Base-by-base conservation (phyloP, 1,140 invertebrate species). In the Ganaspis sp. region DNA sequence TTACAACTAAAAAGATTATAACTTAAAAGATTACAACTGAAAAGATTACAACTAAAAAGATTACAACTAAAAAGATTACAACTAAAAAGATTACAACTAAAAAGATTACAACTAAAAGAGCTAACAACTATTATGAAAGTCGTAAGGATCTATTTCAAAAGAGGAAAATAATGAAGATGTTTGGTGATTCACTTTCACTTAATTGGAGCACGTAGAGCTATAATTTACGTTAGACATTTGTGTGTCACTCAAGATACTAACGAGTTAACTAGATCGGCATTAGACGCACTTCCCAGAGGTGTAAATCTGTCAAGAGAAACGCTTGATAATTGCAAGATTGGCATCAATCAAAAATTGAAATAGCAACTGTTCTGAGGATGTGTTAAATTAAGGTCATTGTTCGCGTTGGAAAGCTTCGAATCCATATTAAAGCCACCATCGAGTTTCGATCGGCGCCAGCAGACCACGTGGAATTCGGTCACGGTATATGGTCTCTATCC, bases 201-300 rank as follows among this genome's bases (percentile, higher is more conserved):
- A n/a, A 49, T 49, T 49, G 45, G 45, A 49, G 45, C 45, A 49
- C 45, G 45, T 49, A n/a, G 45, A n/a, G 15, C 45, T 49, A 49
- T 49, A 49, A 49, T 49, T 49, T 17, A 49, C 45, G 45, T 49
- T 49, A 49, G 45, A 49, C 45, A 49, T 49, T 49, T 49, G 45
- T 49, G 45, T 49, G 45, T 15, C 45, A 49, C 45, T 49, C 45
- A n/a, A 49, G 45, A n/a, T n/a, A 49, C 45, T 49, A 49, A 49
- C 15, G 45, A 49, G 45, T 49, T 49, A 49, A 49, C 45, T 49
- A 49, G 45, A 49, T 49, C 45, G 45, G 45, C 45, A 49, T 49
- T 5, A 49, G n/a, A 49, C n/a, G 45, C 45, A 49, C 45, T 49
- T 49, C 45, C 45, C 45, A 0, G 17, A n/a, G n/a, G 45, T 49